Conservation (phyloP, 2,113 vertebrate genomes). For the Ptychochromis oligacanthus region DNA sequence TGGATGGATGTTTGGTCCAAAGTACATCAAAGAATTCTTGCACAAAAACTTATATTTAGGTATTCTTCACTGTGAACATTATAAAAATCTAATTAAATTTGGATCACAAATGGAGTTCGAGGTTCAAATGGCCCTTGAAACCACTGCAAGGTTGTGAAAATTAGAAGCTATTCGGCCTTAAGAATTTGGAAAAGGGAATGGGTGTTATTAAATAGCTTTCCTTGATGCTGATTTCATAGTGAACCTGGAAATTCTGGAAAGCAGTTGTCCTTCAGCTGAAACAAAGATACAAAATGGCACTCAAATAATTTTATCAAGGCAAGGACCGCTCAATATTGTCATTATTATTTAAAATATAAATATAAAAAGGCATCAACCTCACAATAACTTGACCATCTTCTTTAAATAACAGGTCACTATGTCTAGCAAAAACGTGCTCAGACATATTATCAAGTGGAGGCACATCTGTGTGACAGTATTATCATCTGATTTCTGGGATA, state of each 20-base stretch:
- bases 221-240: not conserved
- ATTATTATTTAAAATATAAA: not conserved
- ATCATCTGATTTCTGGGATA: constrained; percentile 51
- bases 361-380: not conserved
- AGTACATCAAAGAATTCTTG: not conserved
- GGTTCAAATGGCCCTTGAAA: not conserved
- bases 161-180: not conserved
- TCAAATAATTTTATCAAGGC: not conserved
- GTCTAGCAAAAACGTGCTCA: constrained; percentile 13
- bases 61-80: not conserved
- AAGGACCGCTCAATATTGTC: not conserved
- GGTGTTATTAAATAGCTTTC: not conserved
- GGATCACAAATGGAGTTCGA: constrained; percentile 20
- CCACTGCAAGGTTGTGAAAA: not conserved
- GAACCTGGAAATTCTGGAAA: not conserved
- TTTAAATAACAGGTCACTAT: not conserved
- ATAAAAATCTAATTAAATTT: constrained; percentile 4
- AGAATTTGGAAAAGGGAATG: not conserved
- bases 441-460: constrained; percentile 38
- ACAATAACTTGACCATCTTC: not conserved
- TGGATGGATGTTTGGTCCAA: not conserved
- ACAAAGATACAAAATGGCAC: not conserved
- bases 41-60: not conserved
- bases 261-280: not conserved
- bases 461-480: constrained; percentile 46